Percentiles rank a stretch among this genome's conserved stretches.
Evolutionary conservation across 1,140 invertebrate species (phyloP).

Genomic region (Halictus rubicundus): DNA sequence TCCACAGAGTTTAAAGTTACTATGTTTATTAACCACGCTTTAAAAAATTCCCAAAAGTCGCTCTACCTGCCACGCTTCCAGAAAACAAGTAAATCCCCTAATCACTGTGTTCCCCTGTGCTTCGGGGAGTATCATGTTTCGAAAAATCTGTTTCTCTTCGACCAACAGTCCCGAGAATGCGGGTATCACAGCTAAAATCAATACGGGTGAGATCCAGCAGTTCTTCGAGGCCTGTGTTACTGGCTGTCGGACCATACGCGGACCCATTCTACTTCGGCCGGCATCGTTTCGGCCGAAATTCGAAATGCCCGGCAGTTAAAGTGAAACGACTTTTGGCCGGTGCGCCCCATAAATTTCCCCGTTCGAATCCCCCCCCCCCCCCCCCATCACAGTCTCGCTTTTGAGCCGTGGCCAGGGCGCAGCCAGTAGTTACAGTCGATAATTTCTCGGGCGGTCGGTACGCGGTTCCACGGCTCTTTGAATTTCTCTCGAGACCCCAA

Average conservation of each 20-base stretch:
- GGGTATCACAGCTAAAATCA: neutral
- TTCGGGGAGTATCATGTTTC: no score
- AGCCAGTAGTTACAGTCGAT: conserved; percentile 18
- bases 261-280: neutral
- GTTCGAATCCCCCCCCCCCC: neutral
- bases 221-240: neutral
- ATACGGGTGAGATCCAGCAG: neutral
- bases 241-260: neutral
- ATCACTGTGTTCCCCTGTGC: no score
- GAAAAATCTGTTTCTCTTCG: no score
- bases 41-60: no score
- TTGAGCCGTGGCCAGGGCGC: neutral
- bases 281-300: neutral
- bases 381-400: neutral
- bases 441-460: conserved; percentile 5
- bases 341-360: neutral
- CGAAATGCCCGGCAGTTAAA: conserved; percentile 3
- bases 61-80: no score
- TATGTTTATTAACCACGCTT: no score
- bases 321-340: conserved; percentile 14
- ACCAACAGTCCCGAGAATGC: no score
- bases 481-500: neutral
- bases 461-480: neutral
- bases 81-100: no score
- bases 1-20: no score